phyloP scores from a whole-genome alignment of 2,797 vertebrate genomes.

The Holocentrus rufus region DNA sequence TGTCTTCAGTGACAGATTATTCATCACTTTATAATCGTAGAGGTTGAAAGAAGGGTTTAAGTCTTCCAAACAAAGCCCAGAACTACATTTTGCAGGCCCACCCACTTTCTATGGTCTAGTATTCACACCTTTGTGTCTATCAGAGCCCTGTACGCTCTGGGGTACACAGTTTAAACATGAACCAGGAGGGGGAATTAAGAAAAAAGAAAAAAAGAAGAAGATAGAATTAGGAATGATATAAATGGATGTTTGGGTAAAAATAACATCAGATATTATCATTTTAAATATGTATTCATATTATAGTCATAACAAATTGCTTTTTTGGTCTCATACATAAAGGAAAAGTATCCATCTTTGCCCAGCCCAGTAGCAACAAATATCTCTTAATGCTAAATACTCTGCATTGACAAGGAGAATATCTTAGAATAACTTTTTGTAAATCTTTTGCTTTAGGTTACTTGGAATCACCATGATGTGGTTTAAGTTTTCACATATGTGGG shows the following conservation, averaged over 20 bases:
- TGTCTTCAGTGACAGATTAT: constrained; percentile 73
- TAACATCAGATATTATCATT: background rate
- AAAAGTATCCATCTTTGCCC: too few relatives aligned
- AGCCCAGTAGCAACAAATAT: too few relatives aligned
- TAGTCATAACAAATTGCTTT: too few relatives aligned
- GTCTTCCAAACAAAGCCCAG: background rate
- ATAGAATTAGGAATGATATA: background rate
- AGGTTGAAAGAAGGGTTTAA: constrained; percentile 54
- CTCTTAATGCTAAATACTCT: too few relatives aligned
- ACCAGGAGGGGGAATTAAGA: too few relatives aligned
- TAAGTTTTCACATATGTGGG: too few relatives aligned
- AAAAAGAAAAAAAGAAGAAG: background rate
- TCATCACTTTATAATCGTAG: constrained; percentile 72
- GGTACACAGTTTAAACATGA: background rate
- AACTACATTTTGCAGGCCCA: background rate
- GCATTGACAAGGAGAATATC: too few relatives aligned
- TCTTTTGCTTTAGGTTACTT: too few relatives aligned
- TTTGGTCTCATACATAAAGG: too few relatives aligned
- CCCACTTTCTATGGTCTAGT: background rate
- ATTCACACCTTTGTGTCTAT: background rate
- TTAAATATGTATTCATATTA: background rate
- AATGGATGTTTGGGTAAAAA: background rate
- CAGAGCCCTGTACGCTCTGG: background rate
- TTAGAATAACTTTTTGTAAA: too few relatives aligned
- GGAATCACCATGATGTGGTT: too few relatives aligned